A percentile compares a stretch with the other conserved stretches of the same genome.
phyloP scores from a whole-genome alignment of 2,797 vertebrate species.

The Anabacerthia variegaticeps region DNA sequence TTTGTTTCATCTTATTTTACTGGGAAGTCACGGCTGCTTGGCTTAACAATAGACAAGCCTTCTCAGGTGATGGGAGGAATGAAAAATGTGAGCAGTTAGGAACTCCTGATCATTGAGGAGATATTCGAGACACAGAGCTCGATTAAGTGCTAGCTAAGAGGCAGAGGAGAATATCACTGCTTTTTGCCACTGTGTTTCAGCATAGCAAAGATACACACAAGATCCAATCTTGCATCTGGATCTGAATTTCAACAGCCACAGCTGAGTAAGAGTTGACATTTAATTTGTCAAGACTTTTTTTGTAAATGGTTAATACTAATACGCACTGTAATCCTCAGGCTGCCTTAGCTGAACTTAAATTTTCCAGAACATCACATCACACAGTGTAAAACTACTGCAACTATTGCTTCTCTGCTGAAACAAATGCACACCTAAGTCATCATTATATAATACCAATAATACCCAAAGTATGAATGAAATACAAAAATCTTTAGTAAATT shows the following conservation, averaged over 20 bases:
- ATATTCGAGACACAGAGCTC: slow-evolving; percentile 50
- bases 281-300: slow-evolving; percentile 37
- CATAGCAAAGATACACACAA: neutral
- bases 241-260: slow-evolving; percentile 33
- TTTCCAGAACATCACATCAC: neutral
- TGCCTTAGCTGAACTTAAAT: neutral
- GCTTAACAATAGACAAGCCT: slow-evolving; percentile 30
- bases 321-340: neutral
- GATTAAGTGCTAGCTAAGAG: slow-evolving; percentile 37
- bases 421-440: neutral
- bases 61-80: slow-evolving; percentile 47
- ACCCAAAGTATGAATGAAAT: neutral
- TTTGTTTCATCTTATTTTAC: slow-evolving; percentile 30
- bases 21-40: neutral
- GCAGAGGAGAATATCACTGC: neutral
- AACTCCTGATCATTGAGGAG: slow-evolving; percentile 51
- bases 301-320: slow-evolving; percentile 32
- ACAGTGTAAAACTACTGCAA: neutral
- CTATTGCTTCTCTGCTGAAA: neutral
- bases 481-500: neutral
- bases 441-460: neutral
- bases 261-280: neutral
- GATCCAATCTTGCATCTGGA: slow-evolving; percentile 26
- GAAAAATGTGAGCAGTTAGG: slow-evolving; percentile 65
- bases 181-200: slow-evolving; percentile 23